Percentiles rank a stretch among this genome's conserved stretches.
Conservation (phyloP, 2,113 vertebrate species). For the Neoarius graeffei region DNA sequence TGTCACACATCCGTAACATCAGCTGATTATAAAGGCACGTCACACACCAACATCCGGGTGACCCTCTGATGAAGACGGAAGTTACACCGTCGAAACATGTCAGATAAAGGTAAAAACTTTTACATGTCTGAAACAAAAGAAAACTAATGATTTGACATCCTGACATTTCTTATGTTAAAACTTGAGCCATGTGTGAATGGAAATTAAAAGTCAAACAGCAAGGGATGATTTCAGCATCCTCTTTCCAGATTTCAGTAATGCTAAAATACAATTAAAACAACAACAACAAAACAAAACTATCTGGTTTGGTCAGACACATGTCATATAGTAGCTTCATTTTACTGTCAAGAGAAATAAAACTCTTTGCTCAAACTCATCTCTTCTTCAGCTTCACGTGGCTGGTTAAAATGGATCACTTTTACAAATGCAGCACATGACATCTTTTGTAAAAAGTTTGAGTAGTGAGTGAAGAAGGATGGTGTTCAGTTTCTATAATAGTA, state of each 20-base stretch:
- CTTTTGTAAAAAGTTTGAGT: not conserved
- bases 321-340: conserved; percentile 8
- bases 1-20: too few relatives aligned
- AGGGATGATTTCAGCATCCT: conserved; percentile 4
- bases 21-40: too few relatives aligned
- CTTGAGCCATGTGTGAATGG: not conserved
- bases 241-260: not conserved
- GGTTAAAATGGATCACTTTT: not conserved
- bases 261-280: not conserved
- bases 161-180: conserved; percentile 30
- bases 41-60: too few relatives aligned
- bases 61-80: too few relatives aligned
- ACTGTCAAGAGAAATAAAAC: not conserved
- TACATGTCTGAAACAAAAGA: too few relatives aligned
- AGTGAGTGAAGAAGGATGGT: not conserved
- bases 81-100: too few relatives aligned
- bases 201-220: not conserved
- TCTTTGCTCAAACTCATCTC: not conserved
- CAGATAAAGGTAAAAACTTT: too few relatives aligned
- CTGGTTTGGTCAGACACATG: not conserved
- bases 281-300: not conserved
- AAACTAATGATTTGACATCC: too few relatives aligned
- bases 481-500: not conserved
- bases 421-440: not conserved
- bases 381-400: not conserved